Base-by-base conservation (phyloP, 1,140 invertebrate genomes). In the Papilio machaon region DNA sequence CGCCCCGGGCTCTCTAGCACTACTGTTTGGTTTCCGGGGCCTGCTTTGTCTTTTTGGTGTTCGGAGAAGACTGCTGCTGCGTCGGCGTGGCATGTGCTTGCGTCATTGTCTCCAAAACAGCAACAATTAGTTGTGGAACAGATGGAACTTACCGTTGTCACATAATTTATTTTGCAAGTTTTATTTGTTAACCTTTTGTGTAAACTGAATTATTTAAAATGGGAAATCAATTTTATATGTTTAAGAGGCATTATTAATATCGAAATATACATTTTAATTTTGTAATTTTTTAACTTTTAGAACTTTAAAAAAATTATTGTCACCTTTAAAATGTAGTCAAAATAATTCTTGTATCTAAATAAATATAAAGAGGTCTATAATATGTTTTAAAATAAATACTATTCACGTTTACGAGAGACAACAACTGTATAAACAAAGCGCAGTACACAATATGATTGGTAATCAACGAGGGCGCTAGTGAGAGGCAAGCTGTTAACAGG, bases 11-110 rank as follows among this genome's bases (percentile, higher is more conserved):
- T 10, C 46, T 75, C 6, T n/a, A 23, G 8, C 79, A 83, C 85
- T 87, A 86, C 85, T 81, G 86, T 84, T 78, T 47, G 82, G 84
- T 87, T 86, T 87, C 85, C 86, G 86, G 86, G 67, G 54, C 17
- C 4, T 35, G 47, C 70, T 23, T 73, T 81, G 80, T 86, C 11
- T 81, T 64, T 17, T 17, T 80, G 60, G 46, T 79, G 52, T 88
- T 87, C 86, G 82, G 35, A 78, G 86, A 83, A 86, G 79, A 58
- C 81, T 49, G 76, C 81, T 83, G 83, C 52, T 76, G 80, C 60
- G 38, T 43, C 17, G 13, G 79, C 58, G 5, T 60, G 54, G 79
- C 79, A 47, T 80, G 60, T 80, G 46, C 43, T 60, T 80, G 60
- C 79, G 67, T 80, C 67, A 81, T 81, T 83, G 82, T 82, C 43